phyloP scores from a whole-genome alignment of 2,888 invertebrate species.

The Ichneumon xanthorius region DNA sequence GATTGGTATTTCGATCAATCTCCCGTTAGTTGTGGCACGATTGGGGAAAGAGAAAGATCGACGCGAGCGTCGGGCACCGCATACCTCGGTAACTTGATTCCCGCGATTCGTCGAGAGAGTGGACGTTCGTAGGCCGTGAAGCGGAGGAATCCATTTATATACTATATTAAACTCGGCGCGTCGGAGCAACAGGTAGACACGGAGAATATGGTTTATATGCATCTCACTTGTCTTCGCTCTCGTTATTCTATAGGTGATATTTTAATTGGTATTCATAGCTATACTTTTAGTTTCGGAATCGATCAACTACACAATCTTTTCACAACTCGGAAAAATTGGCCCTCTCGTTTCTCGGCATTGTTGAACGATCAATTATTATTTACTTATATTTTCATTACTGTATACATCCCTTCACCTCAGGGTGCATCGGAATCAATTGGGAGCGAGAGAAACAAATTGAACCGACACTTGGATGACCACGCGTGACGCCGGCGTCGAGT shows the following conservation, averaged over 20 bases:
- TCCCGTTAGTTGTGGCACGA: constrained; percentile 63
- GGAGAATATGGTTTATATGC: constrained; percentile 20
- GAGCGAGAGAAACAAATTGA: constrained; percentile 8
- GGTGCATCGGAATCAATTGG: constrained; percentile 21
- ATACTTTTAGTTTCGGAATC: constrained; percentile 8
- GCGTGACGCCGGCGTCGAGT: not conserved
- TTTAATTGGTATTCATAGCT: not conserved
- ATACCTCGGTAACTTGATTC: constrained; percentile 57
- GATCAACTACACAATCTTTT: constrained; percentile 5
- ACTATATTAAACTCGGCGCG: not conserved
- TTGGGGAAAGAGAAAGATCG: constrained; percentile 40
- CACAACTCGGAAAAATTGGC: constrained; percentile 44
- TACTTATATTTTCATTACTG: constrained; percentile 47
- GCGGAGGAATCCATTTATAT: constrained; percentile 13
- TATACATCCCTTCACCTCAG: not conserved
- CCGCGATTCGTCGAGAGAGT: constrained; percentile 42
- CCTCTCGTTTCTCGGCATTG: constrained; percentile 16
- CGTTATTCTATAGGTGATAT: constrained; percentile 27
- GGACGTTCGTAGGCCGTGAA: constrained; percentile 44
- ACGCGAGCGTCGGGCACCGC: constrained; percentile 24
- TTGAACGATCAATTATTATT: constrained; percentile 58
- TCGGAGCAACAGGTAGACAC: constrained; percentile 49
- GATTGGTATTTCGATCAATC: constrained; percentile 69
- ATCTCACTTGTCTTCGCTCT: constrained; percentile 26
- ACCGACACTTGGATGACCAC: not conserved